Conservation (phyloP, 2,113 vertebrate genomes). For the Lycaon pictus region DNA sequence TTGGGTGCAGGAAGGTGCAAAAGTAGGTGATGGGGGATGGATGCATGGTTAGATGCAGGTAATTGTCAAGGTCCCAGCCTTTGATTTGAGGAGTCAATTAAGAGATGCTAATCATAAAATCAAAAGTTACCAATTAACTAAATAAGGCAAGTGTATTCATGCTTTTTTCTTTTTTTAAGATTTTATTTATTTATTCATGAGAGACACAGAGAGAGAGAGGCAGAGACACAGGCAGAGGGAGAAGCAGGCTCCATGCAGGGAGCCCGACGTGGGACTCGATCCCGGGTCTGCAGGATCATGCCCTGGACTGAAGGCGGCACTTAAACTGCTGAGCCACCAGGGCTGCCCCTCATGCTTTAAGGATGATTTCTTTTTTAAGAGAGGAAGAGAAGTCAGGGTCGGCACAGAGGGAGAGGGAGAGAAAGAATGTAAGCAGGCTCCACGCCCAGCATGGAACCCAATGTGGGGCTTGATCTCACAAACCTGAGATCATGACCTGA, state of each 20-base stretch:
- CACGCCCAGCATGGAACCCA: background rate
- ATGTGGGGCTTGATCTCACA: background rate
- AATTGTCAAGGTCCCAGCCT: background rate
- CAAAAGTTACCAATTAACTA: slow-evolving; percentile 45
- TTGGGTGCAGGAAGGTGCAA: background rate
- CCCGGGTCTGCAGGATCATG: too few relatives aligned
- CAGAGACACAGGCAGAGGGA: too few relatives aligned
- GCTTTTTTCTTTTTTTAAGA: background rate
- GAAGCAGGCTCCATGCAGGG: too few relatives aligned
- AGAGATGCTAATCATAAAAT: slow-evolving; percentile 38
- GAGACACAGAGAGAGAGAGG: too few relatives aligned
- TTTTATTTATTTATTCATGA: too few relatives aligned
- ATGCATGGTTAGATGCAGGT: background rate
- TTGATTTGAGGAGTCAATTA: background rate
- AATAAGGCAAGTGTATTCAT: background rate
- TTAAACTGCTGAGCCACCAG: too few relatives aligned
- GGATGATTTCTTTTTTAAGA: background rate
- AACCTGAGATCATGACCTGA: background rate
- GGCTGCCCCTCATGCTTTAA: too few relatives aligned
- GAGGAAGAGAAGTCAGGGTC: background rate
- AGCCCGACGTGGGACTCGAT: too few relatives aligned
- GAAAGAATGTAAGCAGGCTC: background rate
- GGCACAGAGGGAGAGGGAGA: background rate
- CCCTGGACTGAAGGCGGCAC: too few relatives aligned
- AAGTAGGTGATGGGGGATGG: background rate